Percentiles rank a stretch among this genome's conserved stretches.
phyloP scores from a whole-genome alignment of 2,113 vertebrate genomes.

The Colossoma macropomum region DNA sequence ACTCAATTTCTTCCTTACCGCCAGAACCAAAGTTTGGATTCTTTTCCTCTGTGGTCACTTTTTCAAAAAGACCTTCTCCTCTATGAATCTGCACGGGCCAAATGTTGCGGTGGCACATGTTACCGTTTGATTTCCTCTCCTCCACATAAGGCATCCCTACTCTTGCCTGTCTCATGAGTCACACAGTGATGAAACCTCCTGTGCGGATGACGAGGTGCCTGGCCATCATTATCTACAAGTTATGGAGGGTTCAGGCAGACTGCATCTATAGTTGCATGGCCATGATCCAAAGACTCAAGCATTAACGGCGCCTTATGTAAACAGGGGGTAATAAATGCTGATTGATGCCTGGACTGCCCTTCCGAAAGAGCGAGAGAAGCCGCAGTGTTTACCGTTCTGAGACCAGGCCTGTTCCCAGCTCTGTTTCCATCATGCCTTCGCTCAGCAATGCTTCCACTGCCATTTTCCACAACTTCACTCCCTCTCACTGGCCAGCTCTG shows the following conservation, averaged over 20 bases:
- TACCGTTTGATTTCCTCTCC: slow-evolving; percentile 13
- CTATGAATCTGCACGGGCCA: not conserved
- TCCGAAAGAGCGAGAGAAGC: slow-evolving; percentile 53
- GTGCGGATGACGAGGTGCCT: not conserved
- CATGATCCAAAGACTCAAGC: not conserved
- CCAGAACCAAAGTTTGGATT: slow-evolving; percentile 4
- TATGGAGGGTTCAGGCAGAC: not conserved
- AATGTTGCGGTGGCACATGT: not conserved
- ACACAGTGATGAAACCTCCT: not conserved
- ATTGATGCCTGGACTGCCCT: slow-evolving; percentile 32
- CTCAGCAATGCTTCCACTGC: slow-evolving; percentile 62
- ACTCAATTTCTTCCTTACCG: not conserved
- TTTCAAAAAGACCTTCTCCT: not conserved
- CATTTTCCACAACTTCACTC: slow-evolving; percentile 73
- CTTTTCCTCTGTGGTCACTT: not conserved
- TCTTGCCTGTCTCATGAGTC: not conserved
- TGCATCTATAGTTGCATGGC: not conserved
- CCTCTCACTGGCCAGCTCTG: slow-evolving; percentile 53
- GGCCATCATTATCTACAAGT: not conserved
- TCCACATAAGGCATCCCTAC: not conserved
- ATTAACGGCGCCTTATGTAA: slow-evolving; percentile 2
- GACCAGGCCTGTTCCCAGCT: slow-evolving; percentile 62
- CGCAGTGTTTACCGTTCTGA: slow-evolving; percentile 65
- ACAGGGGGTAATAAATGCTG: slow-evolving; percentile 11
- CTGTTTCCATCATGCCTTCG: slow-evolving; percentile 71